Evolutionary conservation across 1,140 invertebrate genomes (phyloP).

Genomic region (Oryzaephilus surinamensis): DNA sequence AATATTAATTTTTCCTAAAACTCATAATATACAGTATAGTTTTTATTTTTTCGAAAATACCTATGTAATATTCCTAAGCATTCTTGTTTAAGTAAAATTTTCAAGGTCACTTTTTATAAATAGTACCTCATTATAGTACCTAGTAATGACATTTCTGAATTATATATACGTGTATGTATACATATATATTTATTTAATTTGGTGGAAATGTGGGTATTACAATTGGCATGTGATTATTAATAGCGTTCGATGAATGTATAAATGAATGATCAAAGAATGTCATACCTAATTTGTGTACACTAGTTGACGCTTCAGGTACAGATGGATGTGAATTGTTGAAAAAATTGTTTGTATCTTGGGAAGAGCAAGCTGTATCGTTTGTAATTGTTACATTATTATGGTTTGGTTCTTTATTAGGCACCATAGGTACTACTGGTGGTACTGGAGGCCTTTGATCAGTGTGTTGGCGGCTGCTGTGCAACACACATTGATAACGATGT

Average conservation of each 20-base stretch:
- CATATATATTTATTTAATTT: constrained; percentile 18
- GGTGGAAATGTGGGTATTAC: constrained; percentile 35
- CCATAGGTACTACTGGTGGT: constrained; percentile 17
- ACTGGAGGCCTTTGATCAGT: too few relatives aligned
- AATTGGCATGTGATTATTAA: constrained; percentile 34
- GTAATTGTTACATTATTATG: constrained; percentile 22
- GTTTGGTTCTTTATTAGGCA: constrained; percentile 27
- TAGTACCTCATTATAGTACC: constrained; percentile 17
- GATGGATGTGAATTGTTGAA: constrained; percentile 24
- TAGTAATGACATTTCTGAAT: neutral
- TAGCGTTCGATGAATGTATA: constrained; percentile 28
- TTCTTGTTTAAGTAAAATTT: constrained; percentile 9
- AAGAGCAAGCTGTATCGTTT: too few relatives aligned
- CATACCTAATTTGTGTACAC: constrained; percentile 33
- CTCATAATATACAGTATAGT: constrained; percentile 6
- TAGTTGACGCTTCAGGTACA: constrained; percentile 32
- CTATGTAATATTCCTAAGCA: constrained; percentile 7
- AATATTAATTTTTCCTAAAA: constrained; percentile 1
- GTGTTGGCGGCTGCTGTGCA: constrained; percentile 36
- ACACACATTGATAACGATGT: constrained; percentile 37
- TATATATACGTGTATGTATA: too few relatives aligned
- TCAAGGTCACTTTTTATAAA: constrained; percentile 15
- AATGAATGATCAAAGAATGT: constrained; percentile 35
- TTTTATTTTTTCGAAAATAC: constrained; percentile 11
- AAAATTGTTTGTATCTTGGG: constrained; percentile 22